Conservation (phyloP, 92 coral and sea anemone genomes). For the Zoanthus gigantus region DNA sequence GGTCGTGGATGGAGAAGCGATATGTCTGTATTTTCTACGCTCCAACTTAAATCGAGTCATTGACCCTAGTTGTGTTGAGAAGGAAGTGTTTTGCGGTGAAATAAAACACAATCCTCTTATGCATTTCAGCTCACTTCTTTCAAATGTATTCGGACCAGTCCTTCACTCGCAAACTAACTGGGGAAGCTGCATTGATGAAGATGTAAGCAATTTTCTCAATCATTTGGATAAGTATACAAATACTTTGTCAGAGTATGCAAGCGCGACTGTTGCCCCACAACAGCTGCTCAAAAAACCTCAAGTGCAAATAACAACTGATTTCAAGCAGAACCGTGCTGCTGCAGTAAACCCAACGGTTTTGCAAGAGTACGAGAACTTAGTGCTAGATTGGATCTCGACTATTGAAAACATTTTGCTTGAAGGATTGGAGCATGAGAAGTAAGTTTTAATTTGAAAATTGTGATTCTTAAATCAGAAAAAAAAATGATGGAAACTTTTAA, state of each 20-base stretch:
- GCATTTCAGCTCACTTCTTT: conserved; percentile 87
- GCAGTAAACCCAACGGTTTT: conserved; percentile 93
- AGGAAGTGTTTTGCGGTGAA: conserved; percentile 99
- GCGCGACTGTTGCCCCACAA: conserved; percentile 93
- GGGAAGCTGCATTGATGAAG: conserved; percentile 89
- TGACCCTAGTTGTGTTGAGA: conserved; percentile 96
- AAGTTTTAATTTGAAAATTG: background rate
- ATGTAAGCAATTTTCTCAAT: conserved; percentile 82
- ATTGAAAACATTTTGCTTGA: conserved; percentile 88
- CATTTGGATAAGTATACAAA: conserved; percentile 91
- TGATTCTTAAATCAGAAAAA: too few species aligned
- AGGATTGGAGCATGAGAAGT: conserved; percentile 81
- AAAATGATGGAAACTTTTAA: too few species aligned
- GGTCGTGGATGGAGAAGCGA: conserved; percentile 95
- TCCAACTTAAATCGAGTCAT: conserved; percentile 96
- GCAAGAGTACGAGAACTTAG: conserved; percentile 93
- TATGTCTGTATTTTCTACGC: conserved; percentile 97
- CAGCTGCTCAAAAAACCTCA: conserved; percentile 95
- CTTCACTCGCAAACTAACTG: conserved; percentile 92
- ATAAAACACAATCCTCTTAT: conserved; percentile 95
- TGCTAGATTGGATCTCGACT: conserved; percentile 90
- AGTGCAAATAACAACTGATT: conserved; percentile 92
- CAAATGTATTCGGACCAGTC: conserved; percentile 89
- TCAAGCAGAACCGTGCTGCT: conserved; percentile 98
- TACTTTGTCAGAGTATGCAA: conserved; percentile 92